Conservation (phyloP, 53 echinoderm and acorn worm species). For the Actinopyga echinites region DNA sequence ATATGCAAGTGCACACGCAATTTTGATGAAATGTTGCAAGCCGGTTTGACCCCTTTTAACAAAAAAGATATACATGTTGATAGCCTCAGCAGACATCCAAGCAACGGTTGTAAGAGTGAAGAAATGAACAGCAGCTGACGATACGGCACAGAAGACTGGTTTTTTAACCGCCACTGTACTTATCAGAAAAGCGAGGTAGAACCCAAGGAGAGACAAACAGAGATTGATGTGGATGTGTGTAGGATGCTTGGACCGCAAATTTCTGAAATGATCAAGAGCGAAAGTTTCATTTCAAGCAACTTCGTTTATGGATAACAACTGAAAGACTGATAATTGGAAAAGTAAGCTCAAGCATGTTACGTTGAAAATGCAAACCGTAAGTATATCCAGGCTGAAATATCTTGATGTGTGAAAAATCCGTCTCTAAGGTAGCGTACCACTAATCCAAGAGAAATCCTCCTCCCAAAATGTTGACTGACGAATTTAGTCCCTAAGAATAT, state of each 20-base stretch:
- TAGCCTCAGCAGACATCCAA: no score
- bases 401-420: no score
- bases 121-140: slow-evolving; percentile 65
- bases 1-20: no score
- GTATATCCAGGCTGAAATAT: no score
- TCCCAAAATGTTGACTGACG: no score
- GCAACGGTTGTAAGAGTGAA: slow-evolving; percentile 72
- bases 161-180: slow-evolving; percentile 46
- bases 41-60: slow-evolving; percentile 36
- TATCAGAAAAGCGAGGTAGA: slow-evolving; percentile 60
- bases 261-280: neutral
- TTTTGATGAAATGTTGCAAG: slow-evolving; percentile 43
- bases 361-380: no score
- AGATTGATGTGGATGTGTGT: slow-evolving; percentile 62
- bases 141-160: slow-evolving; percentile 46
- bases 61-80: slow-evolving; percentile 70
- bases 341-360: no score
- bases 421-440: no score
- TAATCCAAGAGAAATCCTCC: no score
- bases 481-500: no score
- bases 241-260: slow-evolving; percentile 43
- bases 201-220: slow-evolving; percentile 59
- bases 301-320: no score
- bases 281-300: neutral
- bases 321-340: no score